Evolutionary conservation across 2,113 vertebrate genomes (phyloP).

Genomic region (Raja brachyura): DNA sequence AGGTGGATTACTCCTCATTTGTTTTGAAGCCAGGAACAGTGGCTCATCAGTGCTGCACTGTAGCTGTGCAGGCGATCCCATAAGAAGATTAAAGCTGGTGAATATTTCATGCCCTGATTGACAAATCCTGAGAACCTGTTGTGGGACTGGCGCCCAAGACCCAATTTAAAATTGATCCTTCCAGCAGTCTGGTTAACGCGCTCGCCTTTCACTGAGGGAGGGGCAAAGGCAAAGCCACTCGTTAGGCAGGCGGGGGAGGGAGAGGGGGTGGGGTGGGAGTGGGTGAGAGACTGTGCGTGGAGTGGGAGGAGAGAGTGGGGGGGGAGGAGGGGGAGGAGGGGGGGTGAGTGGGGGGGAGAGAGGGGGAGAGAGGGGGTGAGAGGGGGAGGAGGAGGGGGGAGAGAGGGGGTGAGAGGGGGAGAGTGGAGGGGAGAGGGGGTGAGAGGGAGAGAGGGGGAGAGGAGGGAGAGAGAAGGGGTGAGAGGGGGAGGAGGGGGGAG

Average conservation of each 20-base stretch:
- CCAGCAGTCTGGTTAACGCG: slow-evolving; percentile 20
- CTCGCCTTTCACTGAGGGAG: slow-evolving; percentile 35
- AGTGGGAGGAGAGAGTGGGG: too few relatives aligned
- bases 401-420: too few relatives aligned
- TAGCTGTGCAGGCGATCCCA: slow-evolving; percentile 32
- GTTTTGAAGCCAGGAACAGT: slow-evolving; percentile 19
- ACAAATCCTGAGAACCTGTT: slow-evolving; percentile 46
- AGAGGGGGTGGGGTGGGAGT: too few relatives aligned
- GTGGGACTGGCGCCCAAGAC: slow-evolving; percentile 45
- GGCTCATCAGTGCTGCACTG: not conserved
- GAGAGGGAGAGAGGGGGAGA: too few relatives aligned
- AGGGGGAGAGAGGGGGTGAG: too few relatives aligned
- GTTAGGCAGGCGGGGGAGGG: not conserved
- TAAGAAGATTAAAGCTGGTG: slow-evolving; percentile 51
- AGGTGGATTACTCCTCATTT: slow-evolving; percentile 27
- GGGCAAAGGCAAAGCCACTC: not conserved
- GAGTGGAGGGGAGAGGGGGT: too few relatives aligned
- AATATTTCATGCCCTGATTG: slow-evolving; percentile 59
- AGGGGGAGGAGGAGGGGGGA: too few relatives aligned
- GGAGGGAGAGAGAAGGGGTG: too few relatives aligned
- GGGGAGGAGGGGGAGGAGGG: too few relatives aligned
- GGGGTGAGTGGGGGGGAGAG: too few relatives aligned
- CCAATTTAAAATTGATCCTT: slow-evolving; percentile 38
- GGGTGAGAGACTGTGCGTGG: not conserved
- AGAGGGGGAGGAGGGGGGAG: too few relatives aligned